Evolutionary conservation across 2,113 vertebrate genomes (phyloP).

Genomic region (Tretioscincus oriximinensis): DNA sequence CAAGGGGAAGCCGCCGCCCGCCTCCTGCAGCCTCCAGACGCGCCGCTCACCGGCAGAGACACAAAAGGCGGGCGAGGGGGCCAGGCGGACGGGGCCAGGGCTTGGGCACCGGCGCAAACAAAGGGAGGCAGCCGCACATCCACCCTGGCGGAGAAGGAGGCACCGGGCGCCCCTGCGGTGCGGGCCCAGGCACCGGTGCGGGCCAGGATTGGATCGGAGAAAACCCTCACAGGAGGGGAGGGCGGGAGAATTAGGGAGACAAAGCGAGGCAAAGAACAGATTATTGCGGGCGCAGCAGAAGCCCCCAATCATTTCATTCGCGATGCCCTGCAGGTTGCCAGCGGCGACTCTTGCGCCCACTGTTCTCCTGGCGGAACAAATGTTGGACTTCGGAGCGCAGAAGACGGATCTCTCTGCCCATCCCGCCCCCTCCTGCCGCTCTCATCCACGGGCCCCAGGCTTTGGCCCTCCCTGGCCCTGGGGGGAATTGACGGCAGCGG

Average conservation of each 20-base stretch:
- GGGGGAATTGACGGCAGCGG: no score
- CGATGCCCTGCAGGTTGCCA: background rate
- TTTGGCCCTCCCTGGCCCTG: background rate
- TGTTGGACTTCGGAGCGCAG: background rate
- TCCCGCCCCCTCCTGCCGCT: no score
- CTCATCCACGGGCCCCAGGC: background rate
- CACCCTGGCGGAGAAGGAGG: background rate
- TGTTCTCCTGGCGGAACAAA: background rate
- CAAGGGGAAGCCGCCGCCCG: background rate
- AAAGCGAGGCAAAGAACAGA: background rate
- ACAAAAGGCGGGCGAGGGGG: slow-evolving; percentile 13
- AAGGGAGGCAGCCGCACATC: background rate
- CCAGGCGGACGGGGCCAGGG: no score
- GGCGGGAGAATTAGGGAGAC: background rate
- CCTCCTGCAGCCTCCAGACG: background rate
- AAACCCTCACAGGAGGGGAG: no score
- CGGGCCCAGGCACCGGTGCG: background rate
- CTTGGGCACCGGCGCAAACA: background rate
- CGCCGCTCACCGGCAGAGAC: background rate
- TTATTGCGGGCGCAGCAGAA: background rate
- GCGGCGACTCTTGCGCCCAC: background rate
- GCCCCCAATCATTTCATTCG: background rate
- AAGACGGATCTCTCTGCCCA: no score
- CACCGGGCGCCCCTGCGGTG: background rate
- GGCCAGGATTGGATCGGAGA: background rate